These are phyloP conservation scores for Cotesia vestalis DNA, from an alignment of 1,140 invertebrate genomes.

Conservation along the genomic window DNA sequence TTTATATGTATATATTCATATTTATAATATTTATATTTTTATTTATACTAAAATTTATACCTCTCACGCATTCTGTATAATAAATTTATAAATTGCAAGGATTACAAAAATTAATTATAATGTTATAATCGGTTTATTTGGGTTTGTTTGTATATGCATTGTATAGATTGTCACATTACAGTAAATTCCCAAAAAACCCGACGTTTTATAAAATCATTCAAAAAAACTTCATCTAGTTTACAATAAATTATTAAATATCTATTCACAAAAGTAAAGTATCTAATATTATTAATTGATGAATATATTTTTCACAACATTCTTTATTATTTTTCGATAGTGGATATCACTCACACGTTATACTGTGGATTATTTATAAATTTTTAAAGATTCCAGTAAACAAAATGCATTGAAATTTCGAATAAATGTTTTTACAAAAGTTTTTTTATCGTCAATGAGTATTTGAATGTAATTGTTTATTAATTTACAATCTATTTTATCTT, in stretches of 20 bases:
- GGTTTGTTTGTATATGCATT: too few species aligned
- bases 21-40: constrained; percentile 16
- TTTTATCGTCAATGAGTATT: too few species aligned
- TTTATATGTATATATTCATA: constrained; percentile 21
- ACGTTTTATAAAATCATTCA: constrained; percentile 47
- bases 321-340: constrained; percentile 27
- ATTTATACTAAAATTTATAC: constrained; percentile 13
- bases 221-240: constrained; percentile 59
- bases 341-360: constrained; percentile 3
- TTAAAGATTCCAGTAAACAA: background rate
- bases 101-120: constrained; percentile 1
- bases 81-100: background rate
- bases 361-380: background rate
- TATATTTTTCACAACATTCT: constrained; percentile 38
- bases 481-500: too few species aligned
- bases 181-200: constrained; percentile 53
- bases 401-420: background rate
- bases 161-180: too few species aligned
- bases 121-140: too few species aligned
- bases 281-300: constrained; percentile 34
- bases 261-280: constrained; percentile 62
- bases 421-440: too few species aligned
- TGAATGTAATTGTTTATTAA: too few species aligned
- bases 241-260: constrained; percentile 66
- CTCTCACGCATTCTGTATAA: constrained; percentile 8